Conservation (phyloP, 2,888 invertebrate species). For the Eurytoma adleriae region DNA sequence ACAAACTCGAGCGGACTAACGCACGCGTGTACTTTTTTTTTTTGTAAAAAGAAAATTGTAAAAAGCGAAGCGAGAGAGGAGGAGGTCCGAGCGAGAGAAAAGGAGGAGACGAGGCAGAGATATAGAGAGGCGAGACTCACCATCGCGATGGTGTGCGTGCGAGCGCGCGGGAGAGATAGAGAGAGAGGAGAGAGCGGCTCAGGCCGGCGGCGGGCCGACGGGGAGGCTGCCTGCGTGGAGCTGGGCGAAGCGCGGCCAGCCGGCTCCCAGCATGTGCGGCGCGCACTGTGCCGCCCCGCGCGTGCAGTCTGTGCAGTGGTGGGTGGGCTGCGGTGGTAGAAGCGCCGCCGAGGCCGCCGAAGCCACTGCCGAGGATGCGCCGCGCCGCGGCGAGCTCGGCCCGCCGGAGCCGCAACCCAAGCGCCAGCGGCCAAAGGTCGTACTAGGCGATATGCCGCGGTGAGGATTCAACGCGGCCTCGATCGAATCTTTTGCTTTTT, state of each 20-base stretch:
- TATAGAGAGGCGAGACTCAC: constrained; percentile 35
- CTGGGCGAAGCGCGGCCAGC: constrained; percentile 54
- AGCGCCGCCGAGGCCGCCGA: background rate
- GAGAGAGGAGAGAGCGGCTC: too few species aligned
- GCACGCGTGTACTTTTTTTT: background rate
- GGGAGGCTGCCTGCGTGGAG: constrained; percentile 1
- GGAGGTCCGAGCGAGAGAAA: background rate
- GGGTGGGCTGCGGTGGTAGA: constrained; percentile 1
- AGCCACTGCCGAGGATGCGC: background rate
- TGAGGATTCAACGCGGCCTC: too few species aligned
- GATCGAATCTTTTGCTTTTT: too few species aligned
- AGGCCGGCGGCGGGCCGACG: background rate
- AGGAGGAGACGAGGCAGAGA: background rate
- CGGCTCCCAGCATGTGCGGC: constrained; percentile 60
- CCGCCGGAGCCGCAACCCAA: background rate
- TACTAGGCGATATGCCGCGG: background rate
- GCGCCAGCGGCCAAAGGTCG: background rate
- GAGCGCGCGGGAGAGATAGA: background rate
- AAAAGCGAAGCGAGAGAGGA: too few species aligned
- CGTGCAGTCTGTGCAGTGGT: background rate
- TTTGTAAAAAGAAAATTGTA: too few species aligned
- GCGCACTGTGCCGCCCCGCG: constrained; percentile 25
- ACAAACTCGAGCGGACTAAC: background rate
- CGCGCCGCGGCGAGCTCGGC: background rate
- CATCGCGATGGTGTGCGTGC: constrained; percentile 33